Base-by-base conservation (phyloP, 2,113 vertebrate genomes). In the Notarius lentiginosus region DNA sequence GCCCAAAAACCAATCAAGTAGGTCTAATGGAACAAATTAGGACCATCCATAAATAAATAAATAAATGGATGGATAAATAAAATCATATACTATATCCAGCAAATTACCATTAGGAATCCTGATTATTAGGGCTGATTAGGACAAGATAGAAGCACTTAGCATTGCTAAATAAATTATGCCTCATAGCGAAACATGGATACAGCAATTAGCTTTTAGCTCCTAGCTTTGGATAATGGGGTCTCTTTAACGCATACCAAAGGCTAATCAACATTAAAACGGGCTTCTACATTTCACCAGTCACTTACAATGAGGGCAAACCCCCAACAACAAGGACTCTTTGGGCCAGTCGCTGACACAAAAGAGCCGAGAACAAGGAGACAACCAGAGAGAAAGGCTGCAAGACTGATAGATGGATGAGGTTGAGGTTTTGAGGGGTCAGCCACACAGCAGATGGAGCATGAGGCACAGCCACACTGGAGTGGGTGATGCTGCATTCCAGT, bases 401-500 rank as follows among this genome's bases (percentile, higher is more conserved):
- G 76, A 75, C 60, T 47, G 84, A 89, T n/a, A 87, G 86, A 87
- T 56, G 84, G 81, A 88, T 90, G 84, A 86, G 85, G 55, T 41
- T 68, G 86, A 82, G 86, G 79, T 56, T 80, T 83, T 66, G 66
- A 84, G 86, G 84, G 84, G 86, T 86, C 89, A 86, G 34, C 68
- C 58, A 60, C 30, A 24, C 81, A 84, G 34, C 72, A 85, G 88
- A 83, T 86, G 88, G 88, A 73, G 63, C 80, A 73, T 7, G 53
- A 70, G 80, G 70, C 79, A 56, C n/a, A 27, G 55, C 63, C 20
- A 60, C 17, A 30, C 47, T 12, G 30, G 65, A 14, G 84, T 90
- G 87, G 87, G 83, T 63, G 88, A 58, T 24, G 77, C 27, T 34
- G 60, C 86, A 77, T 87, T 89, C 86, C 86, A 79, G 86, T 61